Evolutionary conservation across 53 echinoderm and acorn worm species (phyloP).

Genomic region (Patiria pectinifera): DNA sequence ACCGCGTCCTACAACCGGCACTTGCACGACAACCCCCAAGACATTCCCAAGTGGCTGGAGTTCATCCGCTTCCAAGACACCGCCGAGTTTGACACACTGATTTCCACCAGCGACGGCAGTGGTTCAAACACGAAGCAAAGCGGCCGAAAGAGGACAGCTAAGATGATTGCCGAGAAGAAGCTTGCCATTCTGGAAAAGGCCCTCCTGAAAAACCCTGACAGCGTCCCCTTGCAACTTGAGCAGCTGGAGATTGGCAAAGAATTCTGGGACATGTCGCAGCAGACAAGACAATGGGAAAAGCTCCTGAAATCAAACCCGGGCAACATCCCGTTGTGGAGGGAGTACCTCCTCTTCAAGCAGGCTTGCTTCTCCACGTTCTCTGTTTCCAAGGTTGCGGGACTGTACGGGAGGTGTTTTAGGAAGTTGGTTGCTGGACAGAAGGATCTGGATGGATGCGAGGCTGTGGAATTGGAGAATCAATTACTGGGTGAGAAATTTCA

Average conservation of each 20-base stretch:
- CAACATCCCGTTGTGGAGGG: conserved; percentile 74
- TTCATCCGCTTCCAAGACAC: conserved; percentile 90
- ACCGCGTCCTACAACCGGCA: conserved; percentile 77
- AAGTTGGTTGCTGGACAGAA: conserved; percentile 26
- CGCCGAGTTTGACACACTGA: conserved; percentile 25
- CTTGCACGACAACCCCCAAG: conserved; percentile 80
- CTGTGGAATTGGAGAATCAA: conserved; percentile 6
- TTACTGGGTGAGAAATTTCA: conserved; percentile 42
- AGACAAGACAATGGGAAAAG: conserved; percentile 76
- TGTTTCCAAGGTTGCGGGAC: conserved; percentile 70
- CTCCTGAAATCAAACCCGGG: conserved; percentile 75
- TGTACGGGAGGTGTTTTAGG: conserved; percentile 79
- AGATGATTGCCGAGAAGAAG: conserved; percentile 79
- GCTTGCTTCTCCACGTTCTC: conserved; percentile 78
- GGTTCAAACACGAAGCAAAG: conserved; percentile 5
- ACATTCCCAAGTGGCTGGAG: conserved; percentile 82
- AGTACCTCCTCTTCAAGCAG: conserved; percentile 82
- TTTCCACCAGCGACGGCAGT: background rate
- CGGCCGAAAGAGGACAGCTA: conserved; percentile 57
- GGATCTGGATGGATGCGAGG: conserved; percentile 22
- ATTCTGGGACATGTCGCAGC: conserved; percentile 70
- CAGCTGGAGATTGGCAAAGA: conserved; percentile 82
- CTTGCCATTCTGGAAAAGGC: conserved; percentile 91
- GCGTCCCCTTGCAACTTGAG: conserved; percentile 77
- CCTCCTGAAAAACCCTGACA: conserved; percentile 74